These are phyloP conservation scores for Dilophus febrilis DNA, from an alignment of 2,888 invertebrate species.

Conservation along the genomic window DNA sequence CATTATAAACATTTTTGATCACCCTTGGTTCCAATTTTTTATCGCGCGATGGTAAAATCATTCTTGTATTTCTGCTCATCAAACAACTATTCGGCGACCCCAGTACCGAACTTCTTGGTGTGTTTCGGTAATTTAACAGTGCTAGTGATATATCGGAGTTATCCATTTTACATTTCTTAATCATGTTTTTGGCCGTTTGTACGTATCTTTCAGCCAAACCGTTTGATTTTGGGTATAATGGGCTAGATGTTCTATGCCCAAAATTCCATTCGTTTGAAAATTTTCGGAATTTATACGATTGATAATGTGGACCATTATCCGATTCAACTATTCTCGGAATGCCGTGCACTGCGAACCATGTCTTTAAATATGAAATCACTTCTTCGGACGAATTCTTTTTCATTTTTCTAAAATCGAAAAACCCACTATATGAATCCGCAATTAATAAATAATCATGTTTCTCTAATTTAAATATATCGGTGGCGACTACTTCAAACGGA, in stretches of 20 bases:
- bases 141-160: background rate
- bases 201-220: background rate
- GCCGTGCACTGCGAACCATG: slow-evolving; percentile 10
- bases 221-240: background rate
- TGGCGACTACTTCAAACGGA: background rate
- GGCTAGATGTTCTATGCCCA: background rate
- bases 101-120: background rate
- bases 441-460: slow-evolving; percentile 14
- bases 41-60: background rate
- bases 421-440: slow-evolving; percentile 14
- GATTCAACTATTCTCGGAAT: slow-evolving; percentile 8
- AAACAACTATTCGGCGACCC: background rate
- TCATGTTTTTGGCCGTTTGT: background rate
- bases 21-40: slow-evolving; percentile 11
- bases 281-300: background rate
- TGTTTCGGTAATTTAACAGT: background rate
- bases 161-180: slow-evolving; percentile 1
- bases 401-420: slow-evolving; percentile 6
- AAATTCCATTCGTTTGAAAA: background rate
- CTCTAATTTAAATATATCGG: slow-evolving; percentile 9
- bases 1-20: slow-evolving; percentile 7
- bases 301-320: background rate
- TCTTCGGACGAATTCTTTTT: slow-evolving; percentile 2
- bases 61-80: background rate
- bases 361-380: background rate